These are phyloP conservation scores for Kradibia gibbosae DNA, from an alignment of 1,140 invertebrate species.

Conservation along the genomic window DNA sequence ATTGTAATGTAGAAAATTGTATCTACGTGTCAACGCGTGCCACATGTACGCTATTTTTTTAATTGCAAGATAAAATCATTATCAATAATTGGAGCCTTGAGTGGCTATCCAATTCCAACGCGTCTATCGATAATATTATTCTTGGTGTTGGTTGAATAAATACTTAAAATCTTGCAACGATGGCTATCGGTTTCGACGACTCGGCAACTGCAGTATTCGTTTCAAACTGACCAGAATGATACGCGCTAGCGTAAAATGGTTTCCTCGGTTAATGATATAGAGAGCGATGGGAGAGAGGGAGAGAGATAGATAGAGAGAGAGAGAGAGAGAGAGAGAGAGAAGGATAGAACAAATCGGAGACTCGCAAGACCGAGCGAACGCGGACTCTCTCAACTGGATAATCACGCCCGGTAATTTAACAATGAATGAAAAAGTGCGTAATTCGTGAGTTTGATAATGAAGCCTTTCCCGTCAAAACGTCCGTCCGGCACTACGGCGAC, in stretches of 20 bases:
- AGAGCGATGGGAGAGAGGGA: not conserved
- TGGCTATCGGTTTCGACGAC: no score
- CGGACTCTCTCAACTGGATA: constrained; percentile 55
- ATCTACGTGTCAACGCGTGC: no score
- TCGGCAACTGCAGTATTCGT: no score
- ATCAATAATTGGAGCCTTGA: no score
- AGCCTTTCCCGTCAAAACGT: constrained; percentile 53
- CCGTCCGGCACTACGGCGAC: constrained; percentile 45
- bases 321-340: not conserved
- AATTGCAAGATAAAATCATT: no score
- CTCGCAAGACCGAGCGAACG: constrained; percentile 38
- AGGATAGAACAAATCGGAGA: constrained; percentile 38
- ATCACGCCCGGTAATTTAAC: constrained; percentile 55
- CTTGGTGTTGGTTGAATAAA: no score
- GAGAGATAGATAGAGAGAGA: not conserved
- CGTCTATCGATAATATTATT: no score
- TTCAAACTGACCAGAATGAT: not conserved
- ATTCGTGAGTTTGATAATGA: constrained; percentile 53
- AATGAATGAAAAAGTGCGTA: constrained; percentile 59
- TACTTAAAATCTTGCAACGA: no score
- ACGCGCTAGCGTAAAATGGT: constrained; percentile 2
- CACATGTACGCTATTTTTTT: no score
- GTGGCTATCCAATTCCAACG: no score
- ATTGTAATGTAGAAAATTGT: no score
- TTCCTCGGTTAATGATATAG: not conserved